These are phyloP conservation scores for Lytechinus variegatus DNA, from an alignment of 35 echinoderm and acorn worm genomes.

Conservation along the genomic window DNA sequence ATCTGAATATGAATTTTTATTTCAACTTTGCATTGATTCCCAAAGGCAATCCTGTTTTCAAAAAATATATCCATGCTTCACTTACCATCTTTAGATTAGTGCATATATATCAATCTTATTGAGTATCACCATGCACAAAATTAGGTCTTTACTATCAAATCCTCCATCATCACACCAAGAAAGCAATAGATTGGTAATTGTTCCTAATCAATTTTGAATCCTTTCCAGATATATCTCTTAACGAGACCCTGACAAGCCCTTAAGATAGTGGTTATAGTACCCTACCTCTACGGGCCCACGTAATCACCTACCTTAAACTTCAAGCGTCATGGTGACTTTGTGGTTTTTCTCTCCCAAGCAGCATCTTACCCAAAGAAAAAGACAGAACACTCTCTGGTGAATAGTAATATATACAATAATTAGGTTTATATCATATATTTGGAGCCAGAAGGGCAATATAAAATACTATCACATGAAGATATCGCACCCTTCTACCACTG, in stretches of 20 bases:
- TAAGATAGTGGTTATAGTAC: neutral
- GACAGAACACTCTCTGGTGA: neutral
- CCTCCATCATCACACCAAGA: neutral
- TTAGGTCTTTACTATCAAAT: neutral
- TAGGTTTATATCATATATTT: neutral
- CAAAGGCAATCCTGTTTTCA: neutral
- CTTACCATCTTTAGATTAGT: neutral
- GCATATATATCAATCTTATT: neutral
- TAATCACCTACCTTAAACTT: neutral
- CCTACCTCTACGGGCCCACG: conserved; percentile 5
- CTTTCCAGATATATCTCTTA: conserved; percentile 2
- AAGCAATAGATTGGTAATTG: conserved; percentile 3
- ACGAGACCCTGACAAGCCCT: neutral
- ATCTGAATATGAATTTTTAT: too few relatives aligned
- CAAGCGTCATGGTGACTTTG: neutral
- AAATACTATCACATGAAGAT: neutral
- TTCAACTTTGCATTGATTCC: neutral
- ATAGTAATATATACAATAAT: neutral
- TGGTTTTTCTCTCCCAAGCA: neutral
- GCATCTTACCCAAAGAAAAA: neutral
- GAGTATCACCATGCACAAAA: neutral
- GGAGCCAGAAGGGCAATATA: neutral
- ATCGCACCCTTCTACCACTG: too few relatives aligned
- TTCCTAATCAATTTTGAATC: conserved; percentile 12
- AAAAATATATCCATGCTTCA: neutral